Percentiles rank a stretch among this genome's conserved stretches.
These are phyloP conservation scores for Nephrotoma flavescens DNA, from an alignment of 2,888 invertebrate genomes.

Conservation along the genomic window DNA sequence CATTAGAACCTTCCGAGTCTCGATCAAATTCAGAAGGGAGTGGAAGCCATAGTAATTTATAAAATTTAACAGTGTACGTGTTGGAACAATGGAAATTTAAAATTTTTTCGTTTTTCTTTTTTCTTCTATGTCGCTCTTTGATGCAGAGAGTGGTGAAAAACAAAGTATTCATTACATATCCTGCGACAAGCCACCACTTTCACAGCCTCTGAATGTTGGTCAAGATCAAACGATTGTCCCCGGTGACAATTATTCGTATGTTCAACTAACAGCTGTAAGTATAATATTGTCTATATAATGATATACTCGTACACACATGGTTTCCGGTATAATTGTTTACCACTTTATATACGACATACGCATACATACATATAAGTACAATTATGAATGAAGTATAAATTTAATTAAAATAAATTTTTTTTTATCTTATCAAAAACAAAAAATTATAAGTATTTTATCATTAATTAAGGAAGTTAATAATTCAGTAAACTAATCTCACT, in stretches of 20 bases:
- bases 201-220: slow-evolving; percentile 15
- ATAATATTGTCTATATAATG: slow-evolving; percentile 5
- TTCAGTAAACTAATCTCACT: neutral
- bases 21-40: slow-evolving; percentile 54
- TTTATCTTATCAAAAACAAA: neutral
- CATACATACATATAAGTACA: neutral
- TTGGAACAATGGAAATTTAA: neutral
- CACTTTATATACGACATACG: neutral
- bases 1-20: slow-evolving; percentile 63
- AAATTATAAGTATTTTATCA: neutral
- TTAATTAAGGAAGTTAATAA: neutral
- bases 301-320: neutral
- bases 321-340: neutral
- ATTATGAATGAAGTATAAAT: neutral
- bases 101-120: neutral
- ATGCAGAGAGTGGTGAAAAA: slow-evolving; percentile 27
- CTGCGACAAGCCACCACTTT: slow-evolving; percentile 27
- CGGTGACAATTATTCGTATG: slow-evolving; percentile 66
- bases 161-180: slow-evolving; percentile 43
- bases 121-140: neutral
- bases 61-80: slow-evolving; percentile 14
- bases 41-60: slow-evolving; percentile 28
- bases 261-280: slow-evolving; percentile 57
- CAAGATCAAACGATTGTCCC: slow-evolving; percentile 23
- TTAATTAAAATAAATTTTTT: neutral